Evolutionary conservation across 2,113 vertebrate genomes (phyloP), one percentile per base, ranked within the genome.

Genomic region (Pomatostomus ruficeps): DNA sequence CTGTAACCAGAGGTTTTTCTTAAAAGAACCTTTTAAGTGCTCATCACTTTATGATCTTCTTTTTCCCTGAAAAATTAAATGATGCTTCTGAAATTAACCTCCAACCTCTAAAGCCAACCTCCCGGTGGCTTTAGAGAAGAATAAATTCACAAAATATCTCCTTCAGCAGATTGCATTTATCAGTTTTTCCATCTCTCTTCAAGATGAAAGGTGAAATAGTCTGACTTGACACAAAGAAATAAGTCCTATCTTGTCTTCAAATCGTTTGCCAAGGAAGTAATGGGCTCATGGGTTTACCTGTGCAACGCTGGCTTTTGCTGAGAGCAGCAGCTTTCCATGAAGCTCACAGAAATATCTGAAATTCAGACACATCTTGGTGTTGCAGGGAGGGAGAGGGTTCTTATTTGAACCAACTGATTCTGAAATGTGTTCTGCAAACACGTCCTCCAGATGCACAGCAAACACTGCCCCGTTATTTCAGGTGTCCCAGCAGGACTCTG

Each of bases 141-240:
- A 62, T 65, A 52, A 73, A 46, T n/a, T 7, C 28, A 25, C 40
- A 73, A 73, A 76, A 11, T n/a, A 49, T 76, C 62, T 91, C 38
- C 65, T 74, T 87, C 84, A 70, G 71, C 40, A 57, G 93, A 76
- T 88, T 85, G 33, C 36, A 38, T 29, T 93, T 96, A 94, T 97
- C 96, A 77, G 86, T 14, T 70, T 79, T 88, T 77, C 82, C 92
- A 91, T 97, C 96, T 96, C 80, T 90, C 91, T 95, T 97, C 52
- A 54, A 94, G 94, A 96, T 95, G 86, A 96, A 97, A 97, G 88
- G 61, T 93, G 93, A 84, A 95, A 88, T 23, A 75, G 7, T 63
- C 61, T 84, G 61, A 75, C 81, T 89, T 75, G 72, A 79, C 95
- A 93, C 55, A 88, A 81, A 93, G 89, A 84, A 89, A 83, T 80